phyloP scores from a whole-genome alignment of 2,113 vertebrate species.

The Deroptyus accipitrinus region DNA sequence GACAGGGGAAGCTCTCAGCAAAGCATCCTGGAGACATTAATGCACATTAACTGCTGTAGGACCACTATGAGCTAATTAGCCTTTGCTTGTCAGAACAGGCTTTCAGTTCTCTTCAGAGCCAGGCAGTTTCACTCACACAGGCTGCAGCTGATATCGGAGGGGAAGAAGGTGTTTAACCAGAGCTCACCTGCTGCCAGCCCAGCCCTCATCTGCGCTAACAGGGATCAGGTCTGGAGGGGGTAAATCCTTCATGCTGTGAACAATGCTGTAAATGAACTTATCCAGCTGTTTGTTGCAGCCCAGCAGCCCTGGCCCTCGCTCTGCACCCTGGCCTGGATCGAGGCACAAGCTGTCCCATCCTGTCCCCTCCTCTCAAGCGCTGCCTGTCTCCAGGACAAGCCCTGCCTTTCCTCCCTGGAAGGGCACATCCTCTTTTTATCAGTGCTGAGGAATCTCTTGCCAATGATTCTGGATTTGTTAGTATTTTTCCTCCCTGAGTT shows the following conservation, averaged over 20 bases:
- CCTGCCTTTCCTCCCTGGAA: neutral
- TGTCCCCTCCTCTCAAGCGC: neutral
- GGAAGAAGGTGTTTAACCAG: neutral
- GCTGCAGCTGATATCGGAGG: neutral
- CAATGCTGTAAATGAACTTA: neutral
- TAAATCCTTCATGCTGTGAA: neutral
- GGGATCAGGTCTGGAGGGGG: neutral
- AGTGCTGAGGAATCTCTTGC: neutral
- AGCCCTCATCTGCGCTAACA: accelerated
- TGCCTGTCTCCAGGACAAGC: accelerated
- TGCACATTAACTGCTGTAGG: neutral
- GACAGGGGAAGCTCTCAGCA: neutral
- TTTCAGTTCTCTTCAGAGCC: neutral
- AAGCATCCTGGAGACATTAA: neutral
- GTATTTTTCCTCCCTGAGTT: neutral
- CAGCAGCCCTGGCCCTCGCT: neutral
- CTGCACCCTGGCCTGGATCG: accelerated
- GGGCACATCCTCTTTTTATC: neutral
- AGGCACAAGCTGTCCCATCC: neutral
- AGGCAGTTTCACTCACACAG: neutral
- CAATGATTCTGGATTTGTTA: neutral
- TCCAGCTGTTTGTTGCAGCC: neutral
- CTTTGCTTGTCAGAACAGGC: neutral
- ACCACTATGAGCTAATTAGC: neutral
- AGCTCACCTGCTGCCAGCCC: neutral